Base-by-base conservation (phyloP, 1,140 invertebrate genomes). In the Penaeus chinensis region DNA sequence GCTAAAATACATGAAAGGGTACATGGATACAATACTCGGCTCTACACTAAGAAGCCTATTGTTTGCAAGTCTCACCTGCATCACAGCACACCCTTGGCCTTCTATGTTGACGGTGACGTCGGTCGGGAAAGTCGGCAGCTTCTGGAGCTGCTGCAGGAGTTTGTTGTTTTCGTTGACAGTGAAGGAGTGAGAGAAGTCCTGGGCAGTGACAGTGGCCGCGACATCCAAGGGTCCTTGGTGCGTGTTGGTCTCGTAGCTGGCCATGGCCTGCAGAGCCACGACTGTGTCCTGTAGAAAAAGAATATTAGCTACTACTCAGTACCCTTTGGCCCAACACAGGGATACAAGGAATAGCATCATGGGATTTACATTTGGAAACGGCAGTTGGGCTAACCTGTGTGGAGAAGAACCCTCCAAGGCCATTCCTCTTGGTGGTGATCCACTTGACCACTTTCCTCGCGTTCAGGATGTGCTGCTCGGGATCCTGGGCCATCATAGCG, bases 351-450 rank as follows among this genome's bases (percentile, higher is more conserved):
- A 10, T 27, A 4, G 3, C 60, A 37, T 82, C 10, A 37, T 32
- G 2, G 1, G 54, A 19, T 62, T 24, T 81, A 62, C 20, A 19
- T 16, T 13, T 16, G 7, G 0, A 37, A 13, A 18, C 10, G 4
- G 65, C 24, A 3, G 20, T 62, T 42, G 22, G 7, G 0, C 95
- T 96, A 89, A 96, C 95, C 91, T 92, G 95, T 0, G 95, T 95
- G 13, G 95, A 96, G 0, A 94, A 93, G 91, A 96, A 97, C 18
- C 96, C 96, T 60, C 96, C 96, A 47, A 94, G 92, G 20, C 65
- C 79, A 65, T 77, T 89, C 42, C 32, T 88, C 91, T 97, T 95
- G 54, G 94, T 93, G 13, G 95, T 94, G 88, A 97, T 92, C 96
- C 96, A 97, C 65, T 94, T 93, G 0, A 95, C 91, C 3, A 94